Evolutionary conservation across 2,888 invertebrate species (phyloP).

Genomic region (Cheilosia grossa): DNA sequence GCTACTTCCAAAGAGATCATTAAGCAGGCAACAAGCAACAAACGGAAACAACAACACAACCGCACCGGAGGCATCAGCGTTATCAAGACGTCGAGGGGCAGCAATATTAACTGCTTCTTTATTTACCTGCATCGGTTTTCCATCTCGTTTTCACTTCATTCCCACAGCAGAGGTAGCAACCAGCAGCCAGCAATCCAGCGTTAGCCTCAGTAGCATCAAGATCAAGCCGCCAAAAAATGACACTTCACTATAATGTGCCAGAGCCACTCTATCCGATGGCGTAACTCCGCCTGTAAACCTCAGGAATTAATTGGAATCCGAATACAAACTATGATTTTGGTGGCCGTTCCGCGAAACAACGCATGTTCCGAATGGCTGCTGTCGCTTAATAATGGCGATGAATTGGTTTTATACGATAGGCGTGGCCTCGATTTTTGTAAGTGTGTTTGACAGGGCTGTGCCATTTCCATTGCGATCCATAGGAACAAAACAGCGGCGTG

Average conservation of each 20-base stretch:
- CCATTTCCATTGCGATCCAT: constrained; percentile 24
- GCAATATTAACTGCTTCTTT: constrained; percentile 74
- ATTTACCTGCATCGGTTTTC: constrained; percentile 74
- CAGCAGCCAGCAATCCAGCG: neutral
- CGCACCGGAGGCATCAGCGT: constrained; percentile 33
- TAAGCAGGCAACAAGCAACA: constrained; percentile 62
- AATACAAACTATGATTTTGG: constrained; percentile 51
- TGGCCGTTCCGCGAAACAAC: constrained; percentile 57
- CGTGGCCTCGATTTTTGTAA: constrained; percentile 34
- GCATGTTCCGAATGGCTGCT: constrained; percentile 72
- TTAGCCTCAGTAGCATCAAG: constrained; percentile 25
- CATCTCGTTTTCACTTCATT: constrained; percentile 74
- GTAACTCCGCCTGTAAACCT: constrained; percentile 65
- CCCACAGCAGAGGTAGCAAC: constrained; percentile 46
- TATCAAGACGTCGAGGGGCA: constrained; percentile 48
- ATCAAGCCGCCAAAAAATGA: constrained; percentile 44
- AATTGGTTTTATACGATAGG: constrained; percentile 24
- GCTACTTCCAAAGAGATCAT: constrained; percentile 65
- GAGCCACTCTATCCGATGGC: constrained; percentile 54
- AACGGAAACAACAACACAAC: constrained; percentile 28
- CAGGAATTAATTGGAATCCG: constrained; percentile 66
- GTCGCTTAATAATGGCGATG: constrained; percentile 63
- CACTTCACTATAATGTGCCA: constrained; percentile 64
- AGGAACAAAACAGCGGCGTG: constrained; percentile 49
- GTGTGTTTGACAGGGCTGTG: constrained; percentile 15